Conservation (phyloP, 1,140 invertebrate species). For the Maniola jurtina region DNA sequence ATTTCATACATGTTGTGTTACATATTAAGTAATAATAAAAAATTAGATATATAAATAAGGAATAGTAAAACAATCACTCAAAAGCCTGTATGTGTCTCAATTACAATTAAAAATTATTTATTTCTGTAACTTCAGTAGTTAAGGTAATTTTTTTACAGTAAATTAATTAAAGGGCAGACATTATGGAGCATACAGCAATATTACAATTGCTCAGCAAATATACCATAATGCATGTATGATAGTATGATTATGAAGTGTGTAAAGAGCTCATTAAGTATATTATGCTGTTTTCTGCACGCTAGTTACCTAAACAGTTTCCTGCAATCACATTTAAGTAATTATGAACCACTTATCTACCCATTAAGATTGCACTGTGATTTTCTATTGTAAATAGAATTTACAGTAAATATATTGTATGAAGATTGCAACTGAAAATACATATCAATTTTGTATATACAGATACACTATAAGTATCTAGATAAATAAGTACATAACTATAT, state of each 20-base stretch:
- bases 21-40: no score
- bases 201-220: background rate
- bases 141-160: no score
- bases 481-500: background rate
- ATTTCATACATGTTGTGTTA: no score
- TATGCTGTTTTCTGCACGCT: background rate
- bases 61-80: no score
- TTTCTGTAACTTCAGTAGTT: no score
- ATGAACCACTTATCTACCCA: slow-evolving; percentile 15
- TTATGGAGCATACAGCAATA: no score
- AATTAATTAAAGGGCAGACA: no score
- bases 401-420: background rate
- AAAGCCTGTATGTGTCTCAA: no score
- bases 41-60: no score
- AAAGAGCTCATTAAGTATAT: background rate
- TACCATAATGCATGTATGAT: background rate
- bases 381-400: slow-evolving; percentile 15
- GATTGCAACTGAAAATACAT: background rate
- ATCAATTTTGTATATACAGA: background rate
- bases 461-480: background rate
- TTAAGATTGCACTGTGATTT: slow-evolving; percentile 12
- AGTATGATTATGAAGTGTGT: background rate
- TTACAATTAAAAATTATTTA: no score
- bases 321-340: slow-evolving; percentile 7
- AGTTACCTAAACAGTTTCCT: slow-evolving; percentile 10